Base-by-base conservation (phyloP, 2,113 vertebrate genomes). In the Paraplagusia blochii region DNA sequence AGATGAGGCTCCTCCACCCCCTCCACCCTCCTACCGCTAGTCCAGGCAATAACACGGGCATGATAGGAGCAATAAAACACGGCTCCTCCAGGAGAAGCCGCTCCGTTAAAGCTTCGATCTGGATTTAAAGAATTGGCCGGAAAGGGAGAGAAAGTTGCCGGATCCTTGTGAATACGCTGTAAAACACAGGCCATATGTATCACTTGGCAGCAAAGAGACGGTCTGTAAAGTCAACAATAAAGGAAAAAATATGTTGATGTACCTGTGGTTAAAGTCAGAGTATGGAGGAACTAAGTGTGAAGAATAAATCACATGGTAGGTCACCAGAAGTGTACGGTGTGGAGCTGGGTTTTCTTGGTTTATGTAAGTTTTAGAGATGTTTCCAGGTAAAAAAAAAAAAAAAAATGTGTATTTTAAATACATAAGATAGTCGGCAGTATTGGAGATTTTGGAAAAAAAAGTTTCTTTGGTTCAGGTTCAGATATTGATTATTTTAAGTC, bases 11-110 rank as follows among this genome's bases (percentile, higher is more conserved):
- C 16, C 44, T 17, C 44, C 50, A 62, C 72, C 54, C 55, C 49
- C 42, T 57, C 66, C 14, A n/a, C n/a, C 55, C 52, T 52, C 4
- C 33, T 43, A 43, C 53, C 38, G 36, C 48, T 50, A 51, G 46
- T 51, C 18, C 12, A 1, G 57, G 59, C 66, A 74, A 65, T 13
- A 79, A 75, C 80, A 42, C 35, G 35, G 58, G 61, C 43, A 62
- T 69, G 58, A 78, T 53, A 78, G 35, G 34, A 49, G 48, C 2
- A 40, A 62, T 58, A 63, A 66, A 63, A 66, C 36, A 36, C 4
- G 18, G 35, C 19, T 77, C 47, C 47, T 55, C 13, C n/a, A 53
- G 46, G 47, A 53, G 18, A 66, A 34, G 17, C 59, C 14, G 2
- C 19, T 34, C 43, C 52, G 42, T 19, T 58, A 49, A 35, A 58